A percentile compares a stretch with the other conserved stretches of the same genome.
These are phyloP conservation scores for Eutrigla gurnardus DNA, from an alignment of 2,797 vertebrate genomes.

Conservation along the genomic window DNA sequence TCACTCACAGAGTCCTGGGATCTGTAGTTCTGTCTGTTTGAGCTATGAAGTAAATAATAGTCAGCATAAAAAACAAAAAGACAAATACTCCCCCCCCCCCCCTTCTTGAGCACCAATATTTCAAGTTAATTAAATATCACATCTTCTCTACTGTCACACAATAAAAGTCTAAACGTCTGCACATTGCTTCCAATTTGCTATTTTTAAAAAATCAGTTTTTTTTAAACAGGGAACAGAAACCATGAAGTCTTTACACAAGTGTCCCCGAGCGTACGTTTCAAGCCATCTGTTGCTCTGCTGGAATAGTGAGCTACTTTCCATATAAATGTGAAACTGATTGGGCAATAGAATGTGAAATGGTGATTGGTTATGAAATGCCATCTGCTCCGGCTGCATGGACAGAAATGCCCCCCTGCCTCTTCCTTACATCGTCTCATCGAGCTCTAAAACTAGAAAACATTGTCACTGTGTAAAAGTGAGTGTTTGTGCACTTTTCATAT, in stretches of 20 bases:
- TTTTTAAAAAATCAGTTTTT: slow-evolving; percentile 53
- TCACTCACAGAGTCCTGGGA: background rate
- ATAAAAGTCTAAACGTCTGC: slow-evolving; percentile 31
- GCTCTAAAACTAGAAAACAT: background rate
- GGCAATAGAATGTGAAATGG: slow-evolving; percentile 65
- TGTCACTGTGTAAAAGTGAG: slow-evolving; percentile 15
- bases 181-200: slow-evolving; percentile 16
- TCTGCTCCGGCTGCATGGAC: slow-evolving; percentile 60
- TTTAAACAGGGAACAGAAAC: slow-evolving; percentile 48
- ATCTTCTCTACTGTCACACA: slow-evolving; percentile 11
- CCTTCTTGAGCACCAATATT: background rate
- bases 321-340: slow-evolving; percentile 76
- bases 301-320: slow-evolving; percentile 62
- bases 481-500: slow-evolving; percentile 2
- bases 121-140: slow-evolving; percentile 28
- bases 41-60: slow-evolving; percentile 22
- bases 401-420: slow-evolving; percentile 24
- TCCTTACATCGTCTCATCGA: slow-evolving; percentile 36
- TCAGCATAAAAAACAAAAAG: slow-evolving; percentile 4
- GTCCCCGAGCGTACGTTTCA: slow-evolving; percentile 60
- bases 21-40: slow-evolving; percentile 8
- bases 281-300: slow-evolving; percentile 74
- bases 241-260: slow-evolving; percentile 48
- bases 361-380: slow-evolving; percentile 74
- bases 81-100: background rate